A percentile compares a stretch with the other conserved stretches of the same genome.
These are phyloP conservation scores for Phrynocephalus forsythii DNA, from an alignment of 2,797 vertebrate genomes.

Conservation along the genomic window DNA sequence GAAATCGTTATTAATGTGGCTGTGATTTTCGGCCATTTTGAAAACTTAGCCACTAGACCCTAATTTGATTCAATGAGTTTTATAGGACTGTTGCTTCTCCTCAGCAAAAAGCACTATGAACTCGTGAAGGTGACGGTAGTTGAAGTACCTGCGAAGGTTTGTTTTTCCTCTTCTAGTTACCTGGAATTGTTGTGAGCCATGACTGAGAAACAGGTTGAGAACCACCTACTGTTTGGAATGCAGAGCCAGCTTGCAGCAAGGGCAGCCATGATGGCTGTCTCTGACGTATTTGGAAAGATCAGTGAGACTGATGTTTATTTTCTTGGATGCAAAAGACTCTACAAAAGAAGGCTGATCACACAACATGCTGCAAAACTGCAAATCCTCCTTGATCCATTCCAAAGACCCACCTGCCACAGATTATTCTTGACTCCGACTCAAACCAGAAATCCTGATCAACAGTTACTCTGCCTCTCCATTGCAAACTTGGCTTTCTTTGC, in stretches of 20 bases:
- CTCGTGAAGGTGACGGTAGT: background rate
- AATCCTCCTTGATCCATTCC: background rate
- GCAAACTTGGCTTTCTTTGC: background rate
- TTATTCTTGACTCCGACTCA: background rate
- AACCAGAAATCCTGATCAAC: background rate
- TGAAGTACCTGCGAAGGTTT: background rate
- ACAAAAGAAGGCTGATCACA: rapidly evolving
- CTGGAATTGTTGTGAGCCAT: background rate
- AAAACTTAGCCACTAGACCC: background rate
- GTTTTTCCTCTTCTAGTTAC: background rate
- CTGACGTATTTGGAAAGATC: background rate
- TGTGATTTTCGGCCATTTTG: background rate
- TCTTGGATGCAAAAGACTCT: constrained; percentile 4
- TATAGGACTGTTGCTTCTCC: background rate
- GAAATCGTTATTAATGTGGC: background rate
- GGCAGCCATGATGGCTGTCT: background rate
- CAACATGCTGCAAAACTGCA: background rate
- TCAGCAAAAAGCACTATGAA: background rate
- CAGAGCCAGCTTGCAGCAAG: no score
- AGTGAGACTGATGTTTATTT: constrained; percentile 3
- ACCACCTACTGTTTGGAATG: background rate
- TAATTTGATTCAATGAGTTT: background rate
- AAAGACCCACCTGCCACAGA: background rate
- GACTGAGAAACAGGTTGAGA: background rate
- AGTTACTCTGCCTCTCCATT: background rate